Evolutionary conservation across 2,113 vertebrate species (phyloP), one percentile per base, ranked within the genome.

Genomic region (Tenebrosternarchus preto): DNA sequence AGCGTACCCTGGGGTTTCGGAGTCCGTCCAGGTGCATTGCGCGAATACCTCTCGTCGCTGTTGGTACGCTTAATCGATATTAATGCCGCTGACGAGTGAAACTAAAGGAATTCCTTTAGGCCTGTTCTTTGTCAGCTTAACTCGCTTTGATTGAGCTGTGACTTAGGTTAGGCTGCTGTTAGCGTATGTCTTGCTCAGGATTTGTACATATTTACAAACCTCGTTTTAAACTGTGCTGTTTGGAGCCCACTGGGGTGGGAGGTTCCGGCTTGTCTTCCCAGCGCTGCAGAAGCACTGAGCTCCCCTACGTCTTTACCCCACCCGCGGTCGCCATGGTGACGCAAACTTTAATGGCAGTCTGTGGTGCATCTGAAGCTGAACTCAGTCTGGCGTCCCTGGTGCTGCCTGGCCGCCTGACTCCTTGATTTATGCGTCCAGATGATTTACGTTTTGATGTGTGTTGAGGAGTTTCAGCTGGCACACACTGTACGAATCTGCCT

Each of bases 51-150:
- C 61, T n/a, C 70, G 27, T 24, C 8, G 31, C 4, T 9, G 20
- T 31, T 36, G 59, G 56, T 53, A 31, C 25, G 29, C n/a, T 50
- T 66, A 66, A 76, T 66, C 74, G 66, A 76, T 66, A 29, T 27
- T 56, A 66, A 61, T 43, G 29, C 53, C 59, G 27, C 63, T 81
- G 61, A 66, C 74, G 29, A 76, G 73, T 50, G 59, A 31, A 76
- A 76, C 39, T 53, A 66, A 53, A 66, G 74, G 6, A 22, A 4
- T 68, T 36, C 64, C 59, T 15, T 64, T 43, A 64, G 17, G 17
- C 50, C 25, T 43, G 4, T 17, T 8, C 74, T 63, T 53, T 76
- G 73, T 76, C 33, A n/a, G 33, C 73, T 76, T 76, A 53, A 31
- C 43, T 76, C 43, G 1, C 39, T 76, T 60, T 31, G 43, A 76